These are phyloP conservation scores for Habroteleia sp. DNA, from an alignment of 2,888 invertebrate genomes.

Conservation along the genomic window DNA sequence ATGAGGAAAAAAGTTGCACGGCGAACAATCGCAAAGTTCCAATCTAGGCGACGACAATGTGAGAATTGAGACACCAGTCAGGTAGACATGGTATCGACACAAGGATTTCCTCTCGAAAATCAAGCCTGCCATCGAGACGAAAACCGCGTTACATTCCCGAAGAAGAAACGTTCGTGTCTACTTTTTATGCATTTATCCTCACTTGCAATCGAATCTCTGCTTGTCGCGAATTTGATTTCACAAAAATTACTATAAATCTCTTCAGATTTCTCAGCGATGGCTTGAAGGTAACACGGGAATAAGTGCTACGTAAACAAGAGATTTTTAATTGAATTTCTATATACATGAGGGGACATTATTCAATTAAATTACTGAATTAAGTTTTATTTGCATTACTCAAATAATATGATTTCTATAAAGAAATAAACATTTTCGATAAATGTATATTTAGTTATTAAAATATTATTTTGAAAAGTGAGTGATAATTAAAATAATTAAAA, in stretches of 20 bases:
- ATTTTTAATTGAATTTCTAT: too few relatives aligned
- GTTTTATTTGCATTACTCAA: too few relatives aligned
- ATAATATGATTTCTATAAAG: too few relatives aligned
- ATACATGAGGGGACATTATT: too few relatives aligned
- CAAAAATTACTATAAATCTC: constrained; percentile 28
- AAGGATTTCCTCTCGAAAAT: constrained; percentile 67
- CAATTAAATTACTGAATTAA: too few relatives aligned
- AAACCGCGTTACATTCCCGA: constrained; percentile 57
- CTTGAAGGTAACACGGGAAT: too few relatives aligned
- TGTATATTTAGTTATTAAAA: constrained; percentile 6
- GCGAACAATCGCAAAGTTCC: constrained; percentile 66
- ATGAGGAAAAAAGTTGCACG: constrained; percentile 24
- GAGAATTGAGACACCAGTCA: constrained; percentile 72
- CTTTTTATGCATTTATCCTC: constrained; percentile 50
- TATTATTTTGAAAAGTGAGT: too few relatives aligned
- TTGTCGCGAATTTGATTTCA: constrained; percentile 8
- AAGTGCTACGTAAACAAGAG: too few relatives aligned
- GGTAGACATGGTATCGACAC: constrained; percentile 67
- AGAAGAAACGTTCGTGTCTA: constrained; percentile 45
- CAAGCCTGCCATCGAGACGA: constrained; percentile 59
- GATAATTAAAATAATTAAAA: too few relatives aligned
- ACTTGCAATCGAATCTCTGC: constrained; percentile 38
- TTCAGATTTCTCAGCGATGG: too few relatives aligned
- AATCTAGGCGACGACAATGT: constrained; percentile 66
- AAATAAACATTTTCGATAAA: too few relatives aligned